A percentile compares a stretch with the other conserved stretches of the same genome.
Conservation (phyloP, 1,140 invertebrate species). For the Orchestia grillus region DNA sequence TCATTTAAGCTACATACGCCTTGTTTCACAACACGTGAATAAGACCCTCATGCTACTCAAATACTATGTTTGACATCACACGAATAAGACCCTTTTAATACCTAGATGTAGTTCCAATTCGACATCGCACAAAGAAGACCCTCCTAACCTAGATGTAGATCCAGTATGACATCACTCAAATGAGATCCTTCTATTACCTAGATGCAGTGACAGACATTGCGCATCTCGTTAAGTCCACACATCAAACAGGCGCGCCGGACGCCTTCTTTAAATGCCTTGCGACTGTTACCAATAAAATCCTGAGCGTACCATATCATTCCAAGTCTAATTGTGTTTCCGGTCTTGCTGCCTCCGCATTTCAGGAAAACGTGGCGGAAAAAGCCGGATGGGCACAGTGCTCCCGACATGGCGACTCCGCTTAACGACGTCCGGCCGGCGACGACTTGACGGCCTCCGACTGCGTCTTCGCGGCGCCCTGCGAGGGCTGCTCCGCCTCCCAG, state of each 20-base stretch:
- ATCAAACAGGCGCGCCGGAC: not conserved
- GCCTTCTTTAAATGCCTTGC: not conserved
- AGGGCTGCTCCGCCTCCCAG: too few species aligned
- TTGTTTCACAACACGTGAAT: too few species aligned
- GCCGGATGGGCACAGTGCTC: not conserved
- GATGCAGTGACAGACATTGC: too few species aligned
- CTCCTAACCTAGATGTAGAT: too few species aligned
- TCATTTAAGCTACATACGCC: too few species aligned
- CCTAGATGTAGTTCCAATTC: too few species aligned
- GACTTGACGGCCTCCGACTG: not conserved
- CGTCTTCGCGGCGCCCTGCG: not conserved
- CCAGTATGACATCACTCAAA: too few species aligned
- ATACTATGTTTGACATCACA: not conserved
- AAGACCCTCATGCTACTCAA: not conserved
- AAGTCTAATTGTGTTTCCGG: not conserved
- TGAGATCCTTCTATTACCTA: too few species aligned
- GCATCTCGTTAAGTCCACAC: not conserved
- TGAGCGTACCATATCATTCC: not conserved
- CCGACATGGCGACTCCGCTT: constrained; percentile 36
- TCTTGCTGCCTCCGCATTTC: not conserved
- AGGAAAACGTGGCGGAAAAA: constrained; percentile 18
- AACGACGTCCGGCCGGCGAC: constrained; percentile 23
- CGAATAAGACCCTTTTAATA: too few species aligned
- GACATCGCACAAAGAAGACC: too few species aligned
- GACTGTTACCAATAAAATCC: not conserved